A percentile compares a stretch with the other conserved stretches of the same genome.
Conservation (phyloP, 2,113 vertebrate genomes). For the Zosterops lateralis region DNA sequence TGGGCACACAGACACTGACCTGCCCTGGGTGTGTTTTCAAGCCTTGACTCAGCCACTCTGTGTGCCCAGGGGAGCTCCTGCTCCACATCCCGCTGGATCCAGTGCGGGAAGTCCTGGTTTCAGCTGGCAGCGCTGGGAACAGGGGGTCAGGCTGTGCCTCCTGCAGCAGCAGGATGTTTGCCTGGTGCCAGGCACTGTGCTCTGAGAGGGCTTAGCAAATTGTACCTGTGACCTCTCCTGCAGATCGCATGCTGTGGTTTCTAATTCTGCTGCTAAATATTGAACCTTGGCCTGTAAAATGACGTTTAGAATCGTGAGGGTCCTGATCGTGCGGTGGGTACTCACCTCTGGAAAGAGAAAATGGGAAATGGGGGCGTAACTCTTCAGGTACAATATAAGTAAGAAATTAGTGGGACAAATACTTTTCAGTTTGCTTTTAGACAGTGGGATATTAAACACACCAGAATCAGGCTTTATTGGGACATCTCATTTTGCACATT, state of each 20-base stretch:
- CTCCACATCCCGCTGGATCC: neutral
- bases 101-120: neutral
- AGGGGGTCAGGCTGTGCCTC: neutral
- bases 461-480: neutral
- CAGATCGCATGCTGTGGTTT: neutral
- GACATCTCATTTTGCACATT: neutral
- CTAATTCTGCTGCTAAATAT: neutral
- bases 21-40: neutral
- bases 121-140: neutral
- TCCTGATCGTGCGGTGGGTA: neutral
- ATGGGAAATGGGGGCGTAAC: rapidly evolving
- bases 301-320: rapidly evolving
- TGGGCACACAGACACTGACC: neutral
- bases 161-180: slow-evolving; percentile 28
- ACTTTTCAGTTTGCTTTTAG: neutral
- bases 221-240: neutral
- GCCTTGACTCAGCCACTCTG: neutral
- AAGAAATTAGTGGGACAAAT: neutral
- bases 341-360: neutral
- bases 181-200: neutral
- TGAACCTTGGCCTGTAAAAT: neutral
- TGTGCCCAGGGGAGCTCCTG: neutral
- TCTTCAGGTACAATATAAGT: neutral
- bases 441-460: neutral
- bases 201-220: neutral